Evolutionary conservation across 2,113 vertebrate genomes (phyloP).

Genomic region (Alces alces): DNA sequence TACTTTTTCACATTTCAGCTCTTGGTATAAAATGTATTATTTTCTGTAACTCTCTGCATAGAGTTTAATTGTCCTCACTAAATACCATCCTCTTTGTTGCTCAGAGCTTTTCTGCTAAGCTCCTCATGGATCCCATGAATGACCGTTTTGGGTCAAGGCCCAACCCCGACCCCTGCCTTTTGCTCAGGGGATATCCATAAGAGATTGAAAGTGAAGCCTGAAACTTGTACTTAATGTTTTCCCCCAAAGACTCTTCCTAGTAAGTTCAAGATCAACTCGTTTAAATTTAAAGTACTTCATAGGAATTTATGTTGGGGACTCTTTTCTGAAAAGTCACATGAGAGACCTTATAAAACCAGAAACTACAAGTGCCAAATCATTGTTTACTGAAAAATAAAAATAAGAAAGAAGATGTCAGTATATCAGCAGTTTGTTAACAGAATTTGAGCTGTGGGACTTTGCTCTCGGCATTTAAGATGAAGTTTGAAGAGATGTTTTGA

Average conservation of each 20-base stretch:
- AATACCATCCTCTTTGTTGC: neutral
- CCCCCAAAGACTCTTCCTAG: neutral
- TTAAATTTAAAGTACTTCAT: neutral
- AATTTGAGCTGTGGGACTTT: neutral
- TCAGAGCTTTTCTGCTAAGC: neutral
- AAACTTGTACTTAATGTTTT: neutral
- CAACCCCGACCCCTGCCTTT: neutral
- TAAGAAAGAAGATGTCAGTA: neutral
- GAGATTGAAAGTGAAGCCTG: neutral
- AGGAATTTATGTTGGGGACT: neutral
- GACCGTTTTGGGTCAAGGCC: neutral
- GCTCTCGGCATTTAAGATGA: neutral
- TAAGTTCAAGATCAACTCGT: neutral
- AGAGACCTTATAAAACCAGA: slow-evolving; percentile 12
- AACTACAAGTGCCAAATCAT: neutral
- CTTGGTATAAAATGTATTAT: neutral
- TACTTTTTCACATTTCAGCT: neutral
- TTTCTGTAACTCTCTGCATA: neutral
- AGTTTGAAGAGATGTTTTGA: neutral
- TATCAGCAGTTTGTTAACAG: neutral
- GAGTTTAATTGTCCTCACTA: neutral
- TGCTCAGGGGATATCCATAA: neutral
- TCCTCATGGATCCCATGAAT: neutral
- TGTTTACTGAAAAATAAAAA: slow-evolving; percentile 29
- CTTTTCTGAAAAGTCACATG: neutral